Conservation (phyloP, 2,113 vertebrate genomes). For the Xenotilapia leptura region DNA sequence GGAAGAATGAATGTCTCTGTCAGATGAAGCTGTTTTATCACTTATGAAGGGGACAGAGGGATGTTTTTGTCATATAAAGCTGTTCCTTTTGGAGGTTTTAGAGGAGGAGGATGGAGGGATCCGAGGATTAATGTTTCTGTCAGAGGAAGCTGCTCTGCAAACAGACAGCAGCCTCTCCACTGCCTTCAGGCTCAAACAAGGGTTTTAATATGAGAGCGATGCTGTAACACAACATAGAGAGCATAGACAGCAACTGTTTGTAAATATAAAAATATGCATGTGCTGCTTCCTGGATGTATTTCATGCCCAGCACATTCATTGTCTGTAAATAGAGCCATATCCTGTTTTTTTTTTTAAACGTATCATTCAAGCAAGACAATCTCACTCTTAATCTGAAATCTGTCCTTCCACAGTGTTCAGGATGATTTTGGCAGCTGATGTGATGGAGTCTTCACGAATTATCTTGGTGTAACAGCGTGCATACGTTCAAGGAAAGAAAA, state of each 20-base stretch:
- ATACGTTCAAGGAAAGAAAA: neutral
- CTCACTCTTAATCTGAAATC: neutral
- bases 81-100: conserved; percentile 20
- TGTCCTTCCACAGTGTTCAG: neutral
- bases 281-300: neutral
- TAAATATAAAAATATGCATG: neutral
- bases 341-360: neutral
- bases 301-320: neutral
- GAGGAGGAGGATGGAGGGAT: conserved; percentile 41
- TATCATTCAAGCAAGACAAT: neutral
- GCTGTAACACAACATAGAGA: conserved; percentile 23
- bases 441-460: neutral
- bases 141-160: conserved; percentile 50
- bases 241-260: neutral
- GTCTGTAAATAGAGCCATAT: neutral
- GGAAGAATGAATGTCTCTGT: conserved; percentile 16
- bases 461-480: neutral
- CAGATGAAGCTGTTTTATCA: conserved; percentile 14
- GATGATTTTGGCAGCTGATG: neutral
- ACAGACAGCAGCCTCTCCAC: conserved; percentile 49
- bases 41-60: conserved; percentile 37
- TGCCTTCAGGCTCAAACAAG: conserved; percentile 47
- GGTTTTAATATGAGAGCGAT: conserved; percentile 38
- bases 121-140: conserved; percentile 55
- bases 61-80: conserved; percentile 29